Conservation (phyloP, 2,113 vertebrate genomes). For the Monarcha castaneiventris region DNA sequence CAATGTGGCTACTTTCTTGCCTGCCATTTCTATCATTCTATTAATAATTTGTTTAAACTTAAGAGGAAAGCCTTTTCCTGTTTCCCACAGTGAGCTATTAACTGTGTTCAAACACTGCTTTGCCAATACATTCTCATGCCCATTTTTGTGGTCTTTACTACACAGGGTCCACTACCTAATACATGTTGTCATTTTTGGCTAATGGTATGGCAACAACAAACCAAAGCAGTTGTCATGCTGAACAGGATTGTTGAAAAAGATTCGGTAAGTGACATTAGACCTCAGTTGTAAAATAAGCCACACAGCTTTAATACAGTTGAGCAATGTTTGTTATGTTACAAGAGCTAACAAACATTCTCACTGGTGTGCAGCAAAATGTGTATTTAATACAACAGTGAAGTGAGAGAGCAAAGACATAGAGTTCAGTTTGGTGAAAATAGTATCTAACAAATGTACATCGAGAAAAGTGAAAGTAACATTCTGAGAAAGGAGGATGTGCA, state of each 20-base stretch:
- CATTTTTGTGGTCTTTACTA: background rate
- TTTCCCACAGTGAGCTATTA: background rate
- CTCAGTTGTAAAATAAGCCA: background rate
- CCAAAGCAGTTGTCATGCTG: conserved; percentile 96
- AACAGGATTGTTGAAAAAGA: conserved; percentile 96
- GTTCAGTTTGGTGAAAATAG: background rate
- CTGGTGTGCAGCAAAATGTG: background rate
- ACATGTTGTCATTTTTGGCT: conserved; percentile 98
- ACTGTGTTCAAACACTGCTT: background rate
- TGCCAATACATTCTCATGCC: background rate
- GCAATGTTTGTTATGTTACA: background rate
- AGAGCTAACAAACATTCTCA: background rate
- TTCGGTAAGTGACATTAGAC: conserved; percentile 82
- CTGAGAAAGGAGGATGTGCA: background rate
- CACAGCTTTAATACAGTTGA: background rate
- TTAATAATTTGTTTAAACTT: background rate
- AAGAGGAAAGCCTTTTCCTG: background rate
- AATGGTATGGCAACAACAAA: conserved; percentile 96
- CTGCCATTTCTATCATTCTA: background rate
- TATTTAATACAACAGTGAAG: background rate
- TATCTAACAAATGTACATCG: background rate
- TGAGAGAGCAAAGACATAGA: background rate
- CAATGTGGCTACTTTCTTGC: background rate
- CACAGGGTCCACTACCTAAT: conserved; percentile 91
- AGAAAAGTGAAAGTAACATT: background rate